Conservation (phyloP, 2,888 invertebrate genomes). For the Drosophila pseudotalamancana region DNA sequence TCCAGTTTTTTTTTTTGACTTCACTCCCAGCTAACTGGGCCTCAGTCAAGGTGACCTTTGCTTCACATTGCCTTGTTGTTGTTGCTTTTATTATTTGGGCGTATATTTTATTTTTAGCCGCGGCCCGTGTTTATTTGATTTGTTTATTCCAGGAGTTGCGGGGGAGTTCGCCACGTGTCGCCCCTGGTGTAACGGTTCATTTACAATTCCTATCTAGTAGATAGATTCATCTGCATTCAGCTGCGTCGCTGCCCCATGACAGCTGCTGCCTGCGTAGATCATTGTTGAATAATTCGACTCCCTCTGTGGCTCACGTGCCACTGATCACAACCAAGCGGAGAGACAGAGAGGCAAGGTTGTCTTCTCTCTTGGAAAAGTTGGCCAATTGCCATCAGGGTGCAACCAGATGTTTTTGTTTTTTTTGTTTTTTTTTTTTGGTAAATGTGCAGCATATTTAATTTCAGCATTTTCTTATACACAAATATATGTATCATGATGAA, state of each 20-base stretch:
- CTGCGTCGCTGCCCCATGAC: constrained; percentile 20
- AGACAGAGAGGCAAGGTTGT: constrained; percentile 1
- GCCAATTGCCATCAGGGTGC: constrained; percentile 43
- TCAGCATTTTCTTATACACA: no score
- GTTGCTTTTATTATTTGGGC: constrained; percentile 4
- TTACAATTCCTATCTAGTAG: constrained; percentile 17
- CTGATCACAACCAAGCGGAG: constrained; percentile 43
- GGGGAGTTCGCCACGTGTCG: constrained; percentile 7
- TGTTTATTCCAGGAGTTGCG: constrained; percentile 19
- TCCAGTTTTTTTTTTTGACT: constrained; percentile 50
- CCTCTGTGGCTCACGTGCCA: constrained; percentile 55
- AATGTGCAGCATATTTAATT: neutral
- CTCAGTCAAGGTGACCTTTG: constrained; percentile 67
- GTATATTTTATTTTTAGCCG: constrained; percentile 47
- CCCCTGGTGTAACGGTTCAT: neutral
- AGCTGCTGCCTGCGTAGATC: constrained; percentile 13
- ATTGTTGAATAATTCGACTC: neutral
- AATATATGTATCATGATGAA: no score
- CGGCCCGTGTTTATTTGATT: constrained; percentile 26
- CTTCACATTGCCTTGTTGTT: constrained; percentile 16
- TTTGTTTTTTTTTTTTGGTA: constrained; percentile 13
- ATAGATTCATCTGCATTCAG: constrained; percentile 25
- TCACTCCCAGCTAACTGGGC: constrained; percentile 20
- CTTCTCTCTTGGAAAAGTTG: constrained; percentile 22
- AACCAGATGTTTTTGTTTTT: constrained; percentile 14